Evolutionary conservation across 2,888 invertebrate genomes (phyloP), one percentile per base, ranked within the genome.

Genomic region (Helleia helle): DNA sequence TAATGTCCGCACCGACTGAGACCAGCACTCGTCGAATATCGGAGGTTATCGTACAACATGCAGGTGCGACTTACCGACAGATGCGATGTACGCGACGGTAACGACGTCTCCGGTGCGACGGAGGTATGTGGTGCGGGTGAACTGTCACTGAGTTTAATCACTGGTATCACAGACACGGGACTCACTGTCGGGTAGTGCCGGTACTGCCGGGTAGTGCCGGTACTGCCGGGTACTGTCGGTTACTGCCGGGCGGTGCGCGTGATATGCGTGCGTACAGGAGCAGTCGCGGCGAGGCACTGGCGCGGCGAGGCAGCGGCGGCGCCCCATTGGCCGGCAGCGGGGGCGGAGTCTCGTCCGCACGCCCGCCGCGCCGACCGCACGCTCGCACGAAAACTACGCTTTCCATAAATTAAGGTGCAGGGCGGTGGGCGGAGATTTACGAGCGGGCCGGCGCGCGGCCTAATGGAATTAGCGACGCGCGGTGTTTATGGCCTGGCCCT

Each of bases 401-500:
- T n/a, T n/a, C n/a, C n/a, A n/a, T n/a, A n/a, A n/a, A n/a, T n/a
- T n/a, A n/a, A n/a, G n/a, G n/a, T n/a, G n/a, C n/a, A 18, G 52
- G 46, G 50, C 54, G 63, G 56, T 58, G 57, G 56, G 53, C 51
- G 52, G 57, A 63, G 72, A 72, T 73, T 70, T 70, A 72, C 48
- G 62, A 50, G 61, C 59, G 60, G 68, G 67, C 66, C 62, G 64
- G 62, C 63, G 62, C 63, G 62, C 54, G 57, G 60, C 61, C 62
- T 75, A 74, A 75, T 74, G 75, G 75, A 68, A 71, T 72, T 71
- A 71, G 64, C 58, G 61, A 59, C 60, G 57, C 57, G 55, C 60
- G 56, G 30, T 7, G 17, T 17, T 11, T 12, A 17, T 17, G 31
- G 18, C 11, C 28, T 8, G 31, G 17, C 11, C 5, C 1, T 22